Percentiles rank a stretch among this genome's conserved stretches.
phyloP scores from a whole-genome alignment of 53 echinoderm and acorn worm species.

The Pentamera pediparva region DNA sequence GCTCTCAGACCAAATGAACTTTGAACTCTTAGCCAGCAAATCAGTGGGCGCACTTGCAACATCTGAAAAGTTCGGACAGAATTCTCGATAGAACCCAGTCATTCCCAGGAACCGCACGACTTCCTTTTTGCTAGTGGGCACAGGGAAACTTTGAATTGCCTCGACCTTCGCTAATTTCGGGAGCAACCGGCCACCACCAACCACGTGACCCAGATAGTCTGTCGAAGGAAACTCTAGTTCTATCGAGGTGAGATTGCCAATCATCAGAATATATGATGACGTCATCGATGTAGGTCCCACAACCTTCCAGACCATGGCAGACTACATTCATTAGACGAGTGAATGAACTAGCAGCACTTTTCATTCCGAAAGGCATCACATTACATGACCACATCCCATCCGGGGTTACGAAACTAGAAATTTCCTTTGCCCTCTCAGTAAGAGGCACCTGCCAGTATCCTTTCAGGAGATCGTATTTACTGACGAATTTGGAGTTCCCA shows the following conservation, averaged over 20 bases:
- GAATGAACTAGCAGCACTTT: neutral
- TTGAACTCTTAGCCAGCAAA: neutral
- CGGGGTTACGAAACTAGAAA: slow-evolving; percentile 21
- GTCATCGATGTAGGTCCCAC: neutral
- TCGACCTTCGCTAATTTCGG: neutral
- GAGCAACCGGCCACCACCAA: neutral
- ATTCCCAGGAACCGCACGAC: neutral
- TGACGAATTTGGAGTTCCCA: slow-evolving; percentile 10
- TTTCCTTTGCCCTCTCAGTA: slow-evolving; percentile 6
- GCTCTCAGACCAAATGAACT: slow-evolving; percentile 1
- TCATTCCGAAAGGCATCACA: slow-evolving; percentile 26
- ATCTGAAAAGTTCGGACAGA: slow-evolving; percentile 11
- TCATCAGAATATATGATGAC: neutral
- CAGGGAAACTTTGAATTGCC: slow-evolving; percentile 4
- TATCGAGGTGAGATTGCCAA: neutral
- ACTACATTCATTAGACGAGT: slow-evolving; percentile 1
- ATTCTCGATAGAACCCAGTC: slow-evolving; percentile 11
- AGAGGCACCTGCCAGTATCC: slow-evolving; percentile 33
- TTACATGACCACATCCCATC: slow-evolving; percentile 2
- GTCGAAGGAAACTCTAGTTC: no score
- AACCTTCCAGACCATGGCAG: neutral
- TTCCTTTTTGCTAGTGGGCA: slow-evolving; percentile 4
- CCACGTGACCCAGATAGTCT: slow-evolving; percentile 25
- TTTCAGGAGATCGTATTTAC: slow-evolving; percentile 25
- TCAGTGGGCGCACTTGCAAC: neutral